phyloP scores from a whole-genome alignment of 2,113 vertebrate genomes.

The Scomber japonicus region DNA sequence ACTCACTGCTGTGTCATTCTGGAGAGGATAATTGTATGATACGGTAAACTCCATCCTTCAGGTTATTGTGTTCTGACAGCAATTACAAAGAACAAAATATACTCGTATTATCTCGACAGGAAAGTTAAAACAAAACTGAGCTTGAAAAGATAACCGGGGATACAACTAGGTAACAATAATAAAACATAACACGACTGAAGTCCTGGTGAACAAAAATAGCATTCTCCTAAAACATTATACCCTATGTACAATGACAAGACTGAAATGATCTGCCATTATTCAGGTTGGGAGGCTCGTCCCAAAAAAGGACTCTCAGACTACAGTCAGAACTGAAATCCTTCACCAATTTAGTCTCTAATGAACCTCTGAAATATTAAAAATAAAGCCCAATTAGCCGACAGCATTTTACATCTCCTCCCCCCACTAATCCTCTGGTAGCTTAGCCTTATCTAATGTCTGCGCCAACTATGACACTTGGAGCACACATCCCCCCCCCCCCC shows the following conservation, averaged over 20 bases:
- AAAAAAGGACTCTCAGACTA: constrained; percentile 37
- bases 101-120: constrained; percentile 16
- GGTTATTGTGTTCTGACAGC: constrained; percentile 44
- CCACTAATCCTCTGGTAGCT: constrained; percentile 71
- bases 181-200: constrained; percentile 1
- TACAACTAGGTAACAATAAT: not conserved
- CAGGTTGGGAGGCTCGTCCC: constrained; percentile 33
- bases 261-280: constrained; percentile 26
- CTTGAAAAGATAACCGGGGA: too few species aligned
- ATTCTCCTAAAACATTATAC: constrained; percentile 1
- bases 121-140: too few species aligned
- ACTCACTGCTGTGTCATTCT: constrained; percentile 33
- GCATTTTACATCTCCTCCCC: constrained; percentile 72
- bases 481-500: constrained; percentile 48
- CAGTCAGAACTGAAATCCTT: constrained; percentile 58
- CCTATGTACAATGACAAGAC: constrained; percentile 6
- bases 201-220: not conserved
- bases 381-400: constrained; percentile 77
- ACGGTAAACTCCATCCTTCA: constrained; percentile 21
- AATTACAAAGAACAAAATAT: constrained; percentile 24
- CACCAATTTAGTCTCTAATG: constrained; percentile 64
- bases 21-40: constrained; percentile 15
- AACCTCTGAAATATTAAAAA: constrained; percentile 79
- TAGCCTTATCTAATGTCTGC: constrained; percentile 70
- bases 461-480: constrained; percentile 70